These are phyloP conservation scores for Holacanthus passer DNA, from an alignment of 2,113 vertebrate species.

Conservation along the genomic window DNA sequence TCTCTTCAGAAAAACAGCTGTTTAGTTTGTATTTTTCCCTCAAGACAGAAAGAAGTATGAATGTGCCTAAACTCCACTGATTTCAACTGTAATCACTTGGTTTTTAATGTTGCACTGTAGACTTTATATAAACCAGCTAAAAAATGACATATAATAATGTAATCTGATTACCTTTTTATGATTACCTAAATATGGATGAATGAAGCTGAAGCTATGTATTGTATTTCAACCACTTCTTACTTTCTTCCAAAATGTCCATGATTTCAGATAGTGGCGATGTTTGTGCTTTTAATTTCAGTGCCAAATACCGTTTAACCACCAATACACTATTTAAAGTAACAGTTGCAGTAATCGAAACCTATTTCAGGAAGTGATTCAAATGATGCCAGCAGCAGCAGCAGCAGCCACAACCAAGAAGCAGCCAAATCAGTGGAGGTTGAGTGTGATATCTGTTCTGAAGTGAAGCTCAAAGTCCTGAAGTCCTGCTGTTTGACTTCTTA, in stretches of 20 bases:
- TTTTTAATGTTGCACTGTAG: not conserved
- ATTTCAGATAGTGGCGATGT: not conserved
- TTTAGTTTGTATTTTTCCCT: not conserved
- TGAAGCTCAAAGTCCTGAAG: not conserved
- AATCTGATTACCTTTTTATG: not conserved
- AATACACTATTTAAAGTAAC: not conserved
- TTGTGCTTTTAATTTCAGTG: not conserved
- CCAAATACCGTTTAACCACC: not conserved
- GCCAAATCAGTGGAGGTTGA: conserved; percentile 1
- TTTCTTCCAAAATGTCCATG: not conserved
- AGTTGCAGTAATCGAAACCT: not conserved
- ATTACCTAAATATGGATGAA: not conserved
- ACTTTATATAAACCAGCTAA: not conserved
- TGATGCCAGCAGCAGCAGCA: conserved; percentile 1
- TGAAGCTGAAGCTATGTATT: not conserved
- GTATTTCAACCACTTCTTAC: not conserved
- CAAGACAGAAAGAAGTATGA: not conserved
- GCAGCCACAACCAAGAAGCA: not conserved
- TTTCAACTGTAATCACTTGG: too few relatives aligned
- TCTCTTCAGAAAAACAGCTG: not conserved
- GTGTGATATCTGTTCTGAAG: conserved; percentile 5
- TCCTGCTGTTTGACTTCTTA: not conserved
- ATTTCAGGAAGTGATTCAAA: conserved; percentile 4
- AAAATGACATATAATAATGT: not conserved
- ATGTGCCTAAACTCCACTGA: not conserved